Conservation (phyloP, 1,140 invertebrate genomes). For the Drosophila kepulauana region DNA sequence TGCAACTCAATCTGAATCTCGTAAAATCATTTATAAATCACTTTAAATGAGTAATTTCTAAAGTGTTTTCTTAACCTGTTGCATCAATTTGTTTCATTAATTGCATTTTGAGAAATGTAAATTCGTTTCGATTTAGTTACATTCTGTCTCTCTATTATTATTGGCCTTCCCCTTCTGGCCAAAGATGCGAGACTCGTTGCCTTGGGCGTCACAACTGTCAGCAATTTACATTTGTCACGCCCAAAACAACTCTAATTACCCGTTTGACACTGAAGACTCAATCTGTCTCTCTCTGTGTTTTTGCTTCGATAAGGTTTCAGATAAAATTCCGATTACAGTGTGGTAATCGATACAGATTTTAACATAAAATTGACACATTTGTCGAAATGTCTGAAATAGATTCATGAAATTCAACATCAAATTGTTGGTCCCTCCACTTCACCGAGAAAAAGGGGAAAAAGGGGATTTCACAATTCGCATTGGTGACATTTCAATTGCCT, state of each 20-base stretch:
- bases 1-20: no score
- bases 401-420: conserved; percentile 2
- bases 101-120: neutral
- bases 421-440: conserved; percentile 7
- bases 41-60: no score
- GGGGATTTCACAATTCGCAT: conserved; percentile 16
- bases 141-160: conserved; percentile 12
- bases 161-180: conserved; percentile 11
- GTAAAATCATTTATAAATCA: no score
- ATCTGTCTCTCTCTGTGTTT: neutral
- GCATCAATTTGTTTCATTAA: neutral
- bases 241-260: conserved; percentile 66
- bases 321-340: conserved; percentile 25
- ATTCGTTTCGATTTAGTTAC: neutral
- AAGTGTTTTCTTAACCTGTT: no score
- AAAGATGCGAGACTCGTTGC: conserved; percentile 24
- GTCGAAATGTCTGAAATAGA: conserved; percentile 59
- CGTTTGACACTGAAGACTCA: conserved; percentile 24
- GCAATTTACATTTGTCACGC: conserved; percentile 49
- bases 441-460: neutral
- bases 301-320: conserved; percentile 9
- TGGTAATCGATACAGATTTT: conserved; percentile 67
- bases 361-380: conserved; percentile 73
- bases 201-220: conserved; percentile 62
- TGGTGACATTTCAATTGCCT: conserved; percentile 60